Percentiles rank a stretch among this genome's conserved stretches.
Conservation (phyloP, 2,888 invertebrate species). For the Clunio marinus region DNA sequence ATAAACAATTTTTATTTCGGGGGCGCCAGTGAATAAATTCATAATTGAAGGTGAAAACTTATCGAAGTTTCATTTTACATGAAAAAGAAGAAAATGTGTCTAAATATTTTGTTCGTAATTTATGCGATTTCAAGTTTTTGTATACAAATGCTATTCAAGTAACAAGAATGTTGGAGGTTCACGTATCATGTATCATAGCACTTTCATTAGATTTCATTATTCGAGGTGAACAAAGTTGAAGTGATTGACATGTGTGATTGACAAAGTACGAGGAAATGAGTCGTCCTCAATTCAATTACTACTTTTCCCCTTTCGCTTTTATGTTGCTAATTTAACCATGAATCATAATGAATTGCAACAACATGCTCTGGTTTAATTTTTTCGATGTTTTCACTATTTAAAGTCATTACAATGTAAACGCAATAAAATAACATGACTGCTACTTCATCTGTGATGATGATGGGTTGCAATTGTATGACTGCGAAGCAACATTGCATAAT, state of each 20-base stretch:
- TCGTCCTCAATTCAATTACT: not conserved
- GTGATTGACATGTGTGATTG: not conserved
- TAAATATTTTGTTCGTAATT: not conserved
- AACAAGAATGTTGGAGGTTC: not conserved
- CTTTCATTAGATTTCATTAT: not conserved
- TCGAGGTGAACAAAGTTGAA: not conserved
- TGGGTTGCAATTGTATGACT: too few relatives aligned
- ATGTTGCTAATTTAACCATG: constrained; percentile 5
- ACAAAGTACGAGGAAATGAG: not conserved
- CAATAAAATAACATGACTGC: too few relatives aligned
- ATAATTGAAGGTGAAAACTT: not conserved
- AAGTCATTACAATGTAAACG: too few relatives aligned
- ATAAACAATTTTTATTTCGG: not conserved
- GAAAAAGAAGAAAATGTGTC: too few relatives aligned
- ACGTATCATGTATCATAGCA: constrained; percentile 6
- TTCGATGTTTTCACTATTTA: too few relatives aligned
- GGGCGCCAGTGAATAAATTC: not conserved
- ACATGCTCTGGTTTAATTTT: too few relatives aligned
- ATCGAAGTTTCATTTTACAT: too few relatives aligned
- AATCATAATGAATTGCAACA: not conserved
- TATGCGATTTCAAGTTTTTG: not conserved
- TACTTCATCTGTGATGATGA: too few relatives aligned
- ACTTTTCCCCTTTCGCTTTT: too few relatives aligned
- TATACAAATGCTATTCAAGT: not conserved
- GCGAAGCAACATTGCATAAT: too few relatives aligned